A percentile compares a stretch with the other conserved stretches of the same genome.
Evolutionary conservation across 1,140 invertebrate species (phyloP).

Genomic region (Mycetomoellerius zeteki): DNA sequence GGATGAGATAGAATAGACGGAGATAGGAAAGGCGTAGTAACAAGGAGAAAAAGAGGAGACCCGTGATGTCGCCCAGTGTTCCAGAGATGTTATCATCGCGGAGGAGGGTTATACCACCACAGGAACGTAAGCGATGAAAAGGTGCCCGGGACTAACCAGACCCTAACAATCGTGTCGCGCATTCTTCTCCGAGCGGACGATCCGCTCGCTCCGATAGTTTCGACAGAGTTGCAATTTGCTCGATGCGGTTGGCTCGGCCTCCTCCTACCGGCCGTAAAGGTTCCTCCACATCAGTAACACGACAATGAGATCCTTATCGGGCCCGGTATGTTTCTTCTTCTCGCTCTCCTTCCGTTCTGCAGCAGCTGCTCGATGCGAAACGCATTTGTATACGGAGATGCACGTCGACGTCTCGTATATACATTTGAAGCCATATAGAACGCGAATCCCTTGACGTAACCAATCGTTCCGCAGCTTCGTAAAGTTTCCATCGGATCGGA

Average conservation of each 20-base stretch:
- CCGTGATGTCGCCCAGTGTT: constrained; percentile 67
- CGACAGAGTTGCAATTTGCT: constrained; percentile 81
- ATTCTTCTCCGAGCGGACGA: constrained; percentile 70
- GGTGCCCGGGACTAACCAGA: constrained; percentile 71
- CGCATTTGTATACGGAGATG: constrained; percentile 50
- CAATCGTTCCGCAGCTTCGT: not conserved
- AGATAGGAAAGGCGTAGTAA: constrained; percentile 23
- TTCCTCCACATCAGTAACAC: constrained; percentile 59
- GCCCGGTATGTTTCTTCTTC: constrained; percentile 54
- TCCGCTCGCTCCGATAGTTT: constrained; percentile 75
- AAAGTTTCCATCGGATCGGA: not conserved
- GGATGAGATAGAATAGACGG: constrained; percentile 1
- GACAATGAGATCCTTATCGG: constrained; percentile 72
- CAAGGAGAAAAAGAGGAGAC: constrained; percentile 38
- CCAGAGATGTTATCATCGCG: constrained; percentile 74
- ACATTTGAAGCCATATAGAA: not conserved
- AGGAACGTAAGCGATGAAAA: constrained; percentile 74
- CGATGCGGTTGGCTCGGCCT: constrained; percentile 57
- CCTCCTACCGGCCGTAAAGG: constrained; percentile 47
- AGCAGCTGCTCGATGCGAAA: constrained; percentile 63
- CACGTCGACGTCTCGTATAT: not conserved
- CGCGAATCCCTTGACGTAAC: not conserved
- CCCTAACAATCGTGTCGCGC: constrained; percentile 75
- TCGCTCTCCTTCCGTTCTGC: constrained; percentile 18
- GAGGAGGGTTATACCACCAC: constrained; percentile 68